Evolutionary conservation across 2,797 vertebrate genomes (phyloP), one percentile per base, ranked within the genome.

Genomic region (Agapornis canus): DNA sequence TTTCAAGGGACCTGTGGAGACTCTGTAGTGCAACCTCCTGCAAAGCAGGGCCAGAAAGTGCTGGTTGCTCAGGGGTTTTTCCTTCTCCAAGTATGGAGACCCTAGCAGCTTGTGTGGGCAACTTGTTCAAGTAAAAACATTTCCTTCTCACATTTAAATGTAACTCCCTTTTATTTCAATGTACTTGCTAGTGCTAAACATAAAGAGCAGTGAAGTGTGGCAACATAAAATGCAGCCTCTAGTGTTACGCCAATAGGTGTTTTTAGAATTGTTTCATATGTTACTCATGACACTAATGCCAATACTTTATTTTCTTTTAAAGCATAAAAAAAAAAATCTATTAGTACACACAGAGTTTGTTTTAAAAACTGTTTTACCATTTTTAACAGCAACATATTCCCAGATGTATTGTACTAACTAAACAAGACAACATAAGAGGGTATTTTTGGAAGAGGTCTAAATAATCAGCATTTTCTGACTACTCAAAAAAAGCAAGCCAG

Each of bases 1-100:
- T 23, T 49, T 23, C 35, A 52, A 37, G 14, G 66, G 40, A 65
- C 5, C 9, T 22, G 37, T 8, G 4, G 31, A 48, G 39, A 51
- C 6, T 23, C 8, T 20, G 81, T 10, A 47, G 10, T 37, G 56
- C 39, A 52, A 70, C 0, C 2, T 3, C 3, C 0, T 42, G 47
- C n/a, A n/a, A 49, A 70, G n/a, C 23, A 70, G n/a, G 18, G 49
- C 45, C 20, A 35, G 31, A 5, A 25, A 82, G 25, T 7, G 47
- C 49, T 82, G 72, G 45, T 21, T 59, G 42, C 19, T 80, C 42
- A 40, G n/a, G 43, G 27, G 4, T 22, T n/a, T 39, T 68, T 3
- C 2, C 11, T 31, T 25, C 10, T 54, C 48, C 22, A 43, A 43
- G 39, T 32, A 43, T 12, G 16, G 25, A 68, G 45, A 72, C 8